Evolutionary conservation across 1,140 invertebrate species (phyloP).

Genomic region (Eumeta japonica): DNA sequence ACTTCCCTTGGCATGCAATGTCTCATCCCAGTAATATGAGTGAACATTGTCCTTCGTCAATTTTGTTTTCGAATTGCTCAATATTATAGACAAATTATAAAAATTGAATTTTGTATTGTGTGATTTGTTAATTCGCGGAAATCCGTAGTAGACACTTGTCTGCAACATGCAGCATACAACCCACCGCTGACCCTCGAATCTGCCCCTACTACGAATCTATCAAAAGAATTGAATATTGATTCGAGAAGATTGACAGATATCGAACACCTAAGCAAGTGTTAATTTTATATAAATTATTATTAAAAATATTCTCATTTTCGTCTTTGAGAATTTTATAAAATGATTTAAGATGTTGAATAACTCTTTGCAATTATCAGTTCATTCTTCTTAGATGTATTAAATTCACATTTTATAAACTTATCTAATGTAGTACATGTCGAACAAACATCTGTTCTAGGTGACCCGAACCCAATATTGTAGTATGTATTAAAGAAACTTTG

Average conservation of each 20-base stretch:
- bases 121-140: too few relatives aligned
- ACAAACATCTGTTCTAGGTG: too few relatives aligned
- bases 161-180: too few relatives aligned
- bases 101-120: slow-evolving; percentile 25
- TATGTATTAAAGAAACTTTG: slow-evolving; percentile 4
- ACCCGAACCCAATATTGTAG: slow-evolving; percentile 5
- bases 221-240: too few relatives aligned
- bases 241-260: too few relatives aligned
- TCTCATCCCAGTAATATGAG: slow-evolving; percentile 29
- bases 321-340: slow-evolving; percentile 17
- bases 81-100: slow-evolving; percentile 30
- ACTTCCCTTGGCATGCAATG: too few relatives aligned
- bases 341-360: slow-evolving; percentile 2
- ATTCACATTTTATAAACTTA: too few relatives aligned
- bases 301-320: slow-evolving; percentile 8
- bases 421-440: neutral
- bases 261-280: too few relatives aligned
- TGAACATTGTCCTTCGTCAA: slow-evolving; percentile 15
- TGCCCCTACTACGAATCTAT: slow-evolving; percentile 31
- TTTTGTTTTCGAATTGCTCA: slow-evolving; percentile 11
- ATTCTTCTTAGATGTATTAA: neutral
- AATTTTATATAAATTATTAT: slow-evolving; percentile 23
- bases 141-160: too few relatives aligned
- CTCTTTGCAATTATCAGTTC: slow-evolving; percentile 2
- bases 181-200: too few relatives aligned